Evolutionary conservation across 2,888 invertebrate species (phyloP).

Genomic region (Galerucella pusilla): DNA sequence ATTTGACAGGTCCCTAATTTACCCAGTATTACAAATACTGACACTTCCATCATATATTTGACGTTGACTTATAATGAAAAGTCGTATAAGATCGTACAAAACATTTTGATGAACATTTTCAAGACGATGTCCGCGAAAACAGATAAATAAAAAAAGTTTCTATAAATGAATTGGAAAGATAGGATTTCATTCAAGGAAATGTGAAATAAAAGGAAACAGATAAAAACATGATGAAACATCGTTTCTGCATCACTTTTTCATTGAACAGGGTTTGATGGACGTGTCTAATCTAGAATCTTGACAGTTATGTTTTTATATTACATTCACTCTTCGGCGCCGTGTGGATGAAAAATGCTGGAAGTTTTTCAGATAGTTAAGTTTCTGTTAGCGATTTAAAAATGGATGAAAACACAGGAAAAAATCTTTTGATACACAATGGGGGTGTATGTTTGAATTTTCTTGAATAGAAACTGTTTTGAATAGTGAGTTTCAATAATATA

Average conservation of each 20-base stretch:
- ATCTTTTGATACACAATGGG: neutral
- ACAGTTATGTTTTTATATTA: constrained; percentile 42
- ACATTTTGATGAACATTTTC: neutral
- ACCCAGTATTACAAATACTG: no score
- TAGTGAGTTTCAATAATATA: neutral
- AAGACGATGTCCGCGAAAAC: neutral
- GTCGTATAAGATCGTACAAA: neutral
- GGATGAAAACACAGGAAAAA: neutral
- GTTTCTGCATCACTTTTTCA: constrained; percentile 36
- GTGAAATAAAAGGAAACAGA: constrained; percentile 31
- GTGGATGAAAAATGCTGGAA: constrained; percentile 37
- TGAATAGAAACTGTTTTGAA: constrained; percentile 1
- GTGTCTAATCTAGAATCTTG: constrained; percentile 40
- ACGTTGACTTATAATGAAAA: no score
- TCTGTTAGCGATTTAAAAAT: constrained; percentile 15
- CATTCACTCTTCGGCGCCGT: constrained; percentile 36
- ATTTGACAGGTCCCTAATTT: no score
- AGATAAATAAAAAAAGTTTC: constrained; percentile 17
- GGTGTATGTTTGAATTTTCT: neutral
- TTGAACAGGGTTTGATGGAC: constrained; percentile 38
- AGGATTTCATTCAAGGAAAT: constrained; percentile 27
- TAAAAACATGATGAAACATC: constrained; percentile 37
- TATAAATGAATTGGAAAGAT: constrained; percentile 26
- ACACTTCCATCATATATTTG: no score
- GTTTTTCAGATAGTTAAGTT: constrained; percentile 30